phyloP scores from a whole-genome alignment of 2,888 invertebrate species.

The Dasysyrphus albostriatus region DNA sequence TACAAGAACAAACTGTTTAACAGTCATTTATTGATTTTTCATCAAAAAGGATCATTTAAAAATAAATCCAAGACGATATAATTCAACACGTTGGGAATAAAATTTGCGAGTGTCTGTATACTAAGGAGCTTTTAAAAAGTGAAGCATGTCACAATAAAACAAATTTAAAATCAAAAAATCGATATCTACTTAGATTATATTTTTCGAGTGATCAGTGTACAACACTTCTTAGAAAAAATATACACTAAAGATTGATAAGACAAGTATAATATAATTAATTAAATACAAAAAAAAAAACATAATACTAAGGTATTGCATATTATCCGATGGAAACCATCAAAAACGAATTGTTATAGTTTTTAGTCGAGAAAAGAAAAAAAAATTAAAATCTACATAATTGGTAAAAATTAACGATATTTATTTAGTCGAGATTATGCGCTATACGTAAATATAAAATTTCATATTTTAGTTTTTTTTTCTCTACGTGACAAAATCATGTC shows the following conservation, averaged over 20 bases:
- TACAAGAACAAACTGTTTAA: slow-evolving; percentile 28
- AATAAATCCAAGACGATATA: neutral
- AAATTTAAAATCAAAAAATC: neutral
- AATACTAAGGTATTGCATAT: neutral
- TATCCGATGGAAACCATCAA: slow-evolving; percentile 32
- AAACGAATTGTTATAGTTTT: slow-evolving; percentile 22
- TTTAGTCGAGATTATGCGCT: neutral
- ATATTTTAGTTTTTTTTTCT: neutral
- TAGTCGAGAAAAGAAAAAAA: neutral
- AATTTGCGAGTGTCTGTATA: slow-evolving; percentile 2
- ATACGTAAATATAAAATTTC: neutral
- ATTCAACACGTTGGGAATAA: neutral
- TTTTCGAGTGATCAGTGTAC: slow-evolving; percentile 75
- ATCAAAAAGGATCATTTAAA: neutral
- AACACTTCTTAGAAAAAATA: slow-evolving; percentile 69
- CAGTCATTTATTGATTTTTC: slow-evolving; percentile 16
- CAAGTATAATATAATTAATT: slow-evolving; percentile 16
- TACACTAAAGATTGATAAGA: slow-evolving; percentile 38
- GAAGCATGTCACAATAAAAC: slow-evolving; percentile 22
- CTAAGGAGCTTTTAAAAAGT: slow-evolving; percentile 32
- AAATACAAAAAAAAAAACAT: neutral
- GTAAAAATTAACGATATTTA: neutral
- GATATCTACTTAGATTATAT: slow-evolving; percentile 46
- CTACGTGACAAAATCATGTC: slow-evolving; percentile 1
- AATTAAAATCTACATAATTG: neutral